Evolutionary conservation across 37 sponge, comb jelly and placozoan species (phyloP).

Genomic region (Agelas oroides): DNA sequence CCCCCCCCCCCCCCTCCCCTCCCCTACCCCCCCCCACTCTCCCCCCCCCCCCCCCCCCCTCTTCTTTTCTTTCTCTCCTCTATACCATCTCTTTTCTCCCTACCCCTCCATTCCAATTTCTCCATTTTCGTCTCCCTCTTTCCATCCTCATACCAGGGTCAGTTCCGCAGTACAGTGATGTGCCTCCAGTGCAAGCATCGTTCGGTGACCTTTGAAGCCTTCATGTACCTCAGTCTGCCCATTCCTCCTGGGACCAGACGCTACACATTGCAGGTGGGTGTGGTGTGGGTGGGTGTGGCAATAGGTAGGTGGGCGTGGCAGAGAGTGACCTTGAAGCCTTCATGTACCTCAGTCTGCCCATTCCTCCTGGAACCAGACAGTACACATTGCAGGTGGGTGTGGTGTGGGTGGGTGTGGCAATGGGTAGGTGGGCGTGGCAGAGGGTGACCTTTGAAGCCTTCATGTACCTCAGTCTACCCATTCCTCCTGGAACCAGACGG

Average conservation of each 20-base stretch:
- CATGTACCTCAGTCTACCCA: conserved; percentile 87
- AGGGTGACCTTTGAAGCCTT: conserved; percentile 90
- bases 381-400: conserved; percentile 55
- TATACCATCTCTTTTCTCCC: too few relatives aligned
- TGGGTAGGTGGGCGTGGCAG: too few relatives aligned
- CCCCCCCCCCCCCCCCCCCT: background rate
- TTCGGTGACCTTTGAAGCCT: conserved; percentile 89
- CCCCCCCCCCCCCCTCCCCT: background rate
- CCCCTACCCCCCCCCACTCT: too few relatives aligned
- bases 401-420: too few relatives aligned
- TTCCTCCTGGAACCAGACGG: conserved; percentile 44
- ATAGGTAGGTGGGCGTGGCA: too few relatives aligned
- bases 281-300: background rate
- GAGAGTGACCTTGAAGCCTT: conserved; percentile 95
- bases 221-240: conserved; percentile 89
- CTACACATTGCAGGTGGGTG: conserved; percentile 56
- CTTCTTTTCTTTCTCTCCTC: background rate
- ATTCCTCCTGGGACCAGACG: conserved; percentile 49
- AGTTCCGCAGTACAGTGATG: conserved; percentile 74
- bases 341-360: conserved; percentile 86
- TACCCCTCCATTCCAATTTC: too few relatives aligned
- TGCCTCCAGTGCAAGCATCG: conserved; percentile 70
- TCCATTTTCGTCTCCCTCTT: too few relatives aligned
- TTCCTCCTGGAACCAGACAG: conserved; percentile 43
- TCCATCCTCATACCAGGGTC: conserved; percentile 51